These are phyloP conservation scores for Catagonus wagneri DNA, from an alignment of 2,113 vertebrate genomes.

Conservation along the genomic window DNA sequence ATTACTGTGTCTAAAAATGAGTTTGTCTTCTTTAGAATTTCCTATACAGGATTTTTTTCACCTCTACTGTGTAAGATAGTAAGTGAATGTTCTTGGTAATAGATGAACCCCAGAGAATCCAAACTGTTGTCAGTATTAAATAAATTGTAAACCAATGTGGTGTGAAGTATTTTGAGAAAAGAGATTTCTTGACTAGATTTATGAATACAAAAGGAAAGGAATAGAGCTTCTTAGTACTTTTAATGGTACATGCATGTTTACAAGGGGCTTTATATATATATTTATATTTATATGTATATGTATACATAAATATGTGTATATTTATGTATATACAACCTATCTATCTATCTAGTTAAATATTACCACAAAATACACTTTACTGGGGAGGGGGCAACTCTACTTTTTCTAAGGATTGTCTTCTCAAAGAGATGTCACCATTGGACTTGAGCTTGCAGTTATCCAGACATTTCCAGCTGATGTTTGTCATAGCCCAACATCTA, in stretches of 20 bases:
- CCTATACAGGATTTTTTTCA: background rate
- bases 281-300: background rate
- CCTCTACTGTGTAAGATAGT: background rate
- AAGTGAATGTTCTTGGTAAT: background rate
- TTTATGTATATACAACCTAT: fast-evolving
- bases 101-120: background rate
- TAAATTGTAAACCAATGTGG: background rate
- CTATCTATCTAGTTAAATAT: background rate
- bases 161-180: background rate
- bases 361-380: background rate
- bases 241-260: background rate
- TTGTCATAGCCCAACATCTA: background rate
- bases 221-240: background rate
- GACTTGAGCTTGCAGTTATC: background rate
- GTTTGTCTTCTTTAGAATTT: background rate
- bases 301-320: too few species aligned
- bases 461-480: background rate
- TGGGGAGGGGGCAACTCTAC: background rate
- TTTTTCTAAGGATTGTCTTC: background rate
- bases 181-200: constrained; percentile 46
- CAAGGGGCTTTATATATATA: background rate
- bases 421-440: background rate
- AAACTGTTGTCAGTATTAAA: background rate
- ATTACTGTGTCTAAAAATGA: background rate
- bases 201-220: constrained; percentile 21